Evolutionary conservation across 2,888 invertebrate genomes (phyloP), one percentile per base, ranked within the genome.

Genomic region (Dexiosoma caninum): DNA sequence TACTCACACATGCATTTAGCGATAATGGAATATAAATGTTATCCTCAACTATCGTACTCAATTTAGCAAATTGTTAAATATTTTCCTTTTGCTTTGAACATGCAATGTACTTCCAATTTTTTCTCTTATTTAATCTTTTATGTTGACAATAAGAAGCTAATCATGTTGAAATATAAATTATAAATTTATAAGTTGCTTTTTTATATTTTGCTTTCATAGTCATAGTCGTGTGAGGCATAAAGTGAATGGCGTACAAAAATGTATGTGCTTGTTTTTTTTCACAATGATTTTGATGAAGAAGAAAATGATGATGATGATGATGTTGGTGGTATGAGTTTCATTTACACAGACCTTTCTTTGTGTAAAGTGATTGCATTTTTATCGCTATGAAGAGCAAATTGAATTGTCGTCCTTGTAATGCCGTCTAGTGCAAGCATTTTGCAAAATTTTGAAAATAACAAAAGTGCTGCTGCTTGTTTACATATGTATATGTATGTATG

Each of bases 361-460:
- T 57, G 62, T 69, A 64, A 75, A 79, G 57, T 70, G 79, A 57
- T 69, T 66, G 75, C 57, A 66, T 66, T 66, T 64, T 70, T 66
- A 64, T 37, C 14, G 64, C 57, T 70, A 66, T 80, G 75, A 75
- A 66, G 70, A 75, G 51, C 44, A 75, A 70, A 75, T 74, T 57
- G 55, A 69, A 78, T 69, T 74, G 69, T 51, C 74, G 62, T 74
- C 74, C 32, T 30, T 60, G 46, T 49, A 57, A 40, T 2, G n/a
- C 2, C 35, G 53, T 46, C 53, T 23, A 1, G 42, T 21, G 19
- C 21, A 16, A n/a, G 12, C 30, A 10, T 40, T 42, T 10, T 3
- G 10, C 19, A 23, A 30, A 44, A 12, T 9, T n/a, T 35, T 44
- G 14, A 8, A 35, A 49, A 3, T 14, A 21, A 49, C 10, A 19